These are phyloP conservation scores for Leptarthrus brevirostris DNA, from an alignment of 2,888 invertebrate genomes.

Conservation along the genomic window DNA sequence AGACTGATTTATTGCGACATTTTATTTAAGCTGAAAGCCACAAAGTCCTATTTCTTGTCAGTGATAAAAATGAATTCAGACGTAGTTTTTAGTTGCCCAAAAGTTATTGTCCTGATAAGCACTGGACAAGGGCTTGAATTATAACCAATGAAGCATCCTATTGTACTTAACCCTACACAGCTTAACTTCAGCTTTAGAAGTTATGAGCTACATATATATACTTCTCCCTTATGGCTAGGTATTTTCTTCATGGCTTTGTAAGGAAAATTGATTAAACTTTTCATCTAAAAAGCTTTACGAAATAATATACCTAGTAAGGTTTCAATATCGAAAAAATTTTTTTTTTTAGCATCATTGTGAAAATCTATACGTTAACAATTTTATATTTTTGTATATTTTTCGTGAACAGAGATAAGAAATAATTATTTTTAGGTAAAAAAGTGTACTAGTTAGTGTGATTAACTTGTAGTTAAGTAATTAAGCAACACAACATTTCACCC, in stretches of 20 bases:
- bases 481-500: no score
- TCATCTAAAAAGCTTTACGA: not conserved
- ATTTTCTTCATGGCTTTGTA: not conserved
- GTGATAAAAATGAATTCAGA: constrained; percentile 38
- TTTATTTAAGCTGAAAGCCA: constrained; percentile 52
- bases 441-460: no score
- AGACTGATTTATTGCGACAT: constrained; percentile 52
- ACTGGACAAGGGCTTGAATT: constrained; percentile 33
- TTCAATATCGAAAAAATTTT: no score
- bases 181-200: constrained; percentile 7
- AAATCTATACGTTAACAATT: no score
- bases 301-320: no score
- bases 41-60: constrained; percentile 46
- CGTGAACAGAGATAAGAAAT: no score
- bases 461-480: no score
- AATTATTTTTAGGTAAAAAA: no score
- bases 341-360: no score
- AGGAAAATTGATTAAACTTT: constrained; percentile 28
- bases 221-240: no score
- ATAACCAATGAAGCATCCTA: constrained; percentile 19
- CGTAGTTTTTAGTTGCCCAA: constrained; percentile 21
- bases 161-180: constrained; percentile 14
- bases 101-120: constrained; percentile 43
- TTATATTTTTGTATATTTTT: no score
- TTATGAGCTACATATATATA: constrained; percentile 20